Evolutionary conservation across 2,113 vertebrate species (phyloP).

Genomic region (Hiodon alosoides): DNA sequence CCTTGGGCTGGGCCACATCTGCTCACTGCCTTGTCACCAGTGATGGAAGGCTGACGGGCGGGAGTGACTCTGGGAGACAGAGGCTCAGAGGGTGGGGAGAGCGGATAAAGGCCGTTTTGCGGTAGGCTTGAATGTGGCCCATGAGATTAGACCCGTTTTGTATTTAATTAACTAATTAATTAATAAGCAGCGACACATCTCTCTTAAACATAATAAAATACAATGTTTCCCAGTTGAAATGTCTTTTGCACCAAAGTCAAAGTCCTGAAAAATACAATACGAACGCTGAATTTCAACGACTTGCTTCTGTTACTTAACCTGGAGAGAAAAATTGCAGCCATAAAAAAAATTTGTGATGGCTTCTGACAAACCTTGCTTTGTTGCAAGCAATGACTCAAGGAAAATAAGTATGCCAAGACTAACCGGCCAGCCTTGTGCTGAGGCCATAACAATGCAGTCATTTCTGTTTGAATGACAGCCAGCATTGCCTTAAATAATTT

Average conservation of each 20-base stretch:
- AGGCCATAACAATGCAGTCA: constrained; percentile 31
- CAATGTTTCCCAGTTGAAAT: too few relatives aligned
- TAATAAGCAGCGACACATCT: too few relatives aligned
- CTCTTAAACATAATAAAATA: too few relatives aligned
- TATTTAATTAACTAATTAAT: too few relatives aligned
- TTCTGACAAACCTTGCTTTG: constrained; percentile 16
- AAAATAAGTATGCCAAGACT: constrained; percentile 35
- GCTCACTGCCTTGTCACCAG: neutral
- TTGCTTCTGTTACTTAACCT: constrained; percentile 8
- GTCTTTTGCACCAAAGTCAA: too few relatives aligned
- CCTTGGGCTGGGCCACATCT: constrained; percentile 6
- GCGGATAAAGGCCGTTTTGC: neutral
- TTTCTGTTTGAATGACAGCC: constrained; percentile 38
- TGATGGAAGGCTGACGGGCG: neutral
- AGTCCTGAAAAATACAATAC: too few relatives aligned
- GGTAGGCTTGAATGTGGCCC: too few relatives aligned
- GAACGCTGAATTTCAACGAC: neutral
- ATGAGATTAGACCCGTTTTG: too few relatives aligned
- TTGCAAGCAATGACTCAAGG: constrained; percentile 30
- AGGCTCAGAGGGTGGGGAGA: neutral
- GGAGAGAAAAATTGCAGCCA: constrained; percentile 7
- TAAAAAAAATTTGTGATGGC: constrained; percentile 25
- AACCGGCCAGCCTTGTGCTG: constrained; percentile 28
- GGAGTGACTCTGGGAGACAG: neutral
- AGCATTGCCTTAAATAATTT: constrained; percentile 30